Evolutionary conservation across 2,113 vertebrate species (phyloP).

Genomic region (Bufo gargarizans): DNA sequence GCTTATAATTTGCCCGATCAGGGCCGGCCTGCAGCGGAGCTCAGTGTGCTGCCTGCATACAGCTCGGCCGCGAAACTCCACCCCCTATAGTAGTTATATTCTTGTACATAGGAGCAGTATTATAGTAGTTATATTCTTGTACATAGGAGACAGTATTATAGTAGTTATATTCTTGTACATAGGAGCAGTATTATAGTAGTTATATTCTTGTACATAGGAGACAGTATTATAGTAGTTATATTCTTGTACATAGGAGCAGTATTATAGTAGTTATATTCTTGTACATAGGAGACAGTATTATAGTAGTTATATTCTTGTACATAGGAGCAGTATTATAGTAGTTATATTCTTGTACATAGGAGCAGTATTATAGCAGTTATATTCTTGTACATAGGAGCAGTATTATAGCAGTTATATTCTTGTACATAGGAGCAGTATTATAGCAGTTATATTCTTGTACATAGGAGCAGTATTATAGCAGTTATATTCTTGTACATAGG

Average conservation of each 20-base stretch:
- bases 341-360: conserved; percentile 8
- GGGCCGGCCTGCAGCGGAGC: too few relatives aligned
- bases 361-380: conserved; percentile 8
- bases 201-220: neutral
- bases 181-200: conserved; percentile 10
- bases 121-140: conserved; percentile 17
- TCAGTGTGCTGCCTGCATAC: too few relatives aligned
- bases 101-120: neutral
- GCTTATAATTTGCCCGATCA: too few relatives aligned
- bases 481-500: neutral
- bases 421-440: conserved; percentile 5
- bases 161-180: conserved; percentile 5
- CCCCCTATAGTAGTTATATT: conserved; percentile 1
- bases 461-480: neutral
- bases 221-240: neutral
- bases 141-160: neutral
- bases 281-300: conserved; percentile 2
- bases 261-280: conserved; percentile 18
- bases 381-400: neutral
- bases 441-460: neutral
- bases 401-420: conserved; percentile 9
- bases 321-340: conserved; percentile 11
- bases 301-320: conserved; percentile 6
- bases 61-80: too few relatives aligned
- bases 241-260: neutral